A percentile compares a stretch with the other conserved stretches of the same genome.
phyloP scores from a whole-genome alignment of 2,888 invertebrate genomes.

The Lottia gigantea region DNA sequence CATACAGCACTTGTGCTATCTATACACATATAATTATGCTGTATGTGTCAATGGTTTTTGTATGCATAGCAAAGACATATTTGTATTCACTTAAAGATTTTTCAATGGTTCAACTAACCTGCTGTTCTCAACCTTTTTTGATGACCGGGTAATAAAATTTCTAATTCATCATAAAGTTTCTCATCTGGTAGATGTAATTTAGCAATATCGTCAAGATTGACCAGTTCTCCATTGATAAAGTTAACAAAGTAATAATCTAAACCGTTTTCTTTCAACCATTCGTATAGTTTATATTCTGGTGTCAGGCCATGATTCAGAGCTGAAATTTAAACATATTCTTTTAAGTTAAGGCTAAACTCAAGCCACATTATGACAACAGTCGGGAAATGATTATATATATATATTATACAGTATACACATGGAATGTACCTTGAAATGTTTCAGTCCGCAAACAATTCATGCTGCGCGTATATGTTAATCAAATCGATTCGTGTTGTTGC shows the following conservation, averaged over 20 bases:
- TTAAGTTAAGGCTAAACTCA: too few species aligned
- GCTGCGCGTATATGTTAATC: too few species aligned
- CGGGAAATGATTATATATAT: too few species aligned
- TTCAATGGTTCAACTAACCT: conserved; percentile 39
- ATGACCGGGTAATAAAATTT: conserved; percentile 63
- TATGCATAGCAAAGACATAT: neutral
- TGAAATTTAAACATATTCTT: conserved; percentile 29
- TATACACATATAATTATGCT: too few species aligned
- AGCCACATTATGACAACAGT: too few species aligned
- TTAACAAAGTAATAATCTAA: conserved; percentile 59
- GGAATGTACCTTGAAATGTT: too few species aligned
- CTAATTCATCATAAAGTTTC: conserved; percentile 59
- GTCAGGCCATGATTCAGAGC: conserved; percentile 41
- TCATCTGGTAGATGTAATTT: conserved; percentile 54
- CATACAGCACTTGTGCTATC: too few species aligned
- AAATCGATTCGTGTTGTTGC: too few species aligned
- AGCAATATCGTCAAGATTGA: conserved; percentile 43
- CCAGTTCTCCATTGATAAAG: conserved; percentile 53
- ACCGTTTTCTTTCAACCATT: conserved; percentile 55
- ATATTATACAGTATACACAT: too few species aligned
- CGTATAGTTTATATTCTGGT: conserved; percentile 41
- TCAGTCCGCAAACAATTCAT: too few species aligned
- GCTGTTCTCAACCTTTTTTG: conserved; percentile 56
- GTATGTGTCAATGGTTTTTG: neutral
- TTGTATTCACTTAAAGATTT: too few species aligned